A percentile compares a stretch with the other conserved stretches of the same genome.
These are phyloP conservation scores for Chrysolina haemoptera DNA, from an alignment of 2,888 invertebrate genomes.

Conservation along the genomic window DNA sequence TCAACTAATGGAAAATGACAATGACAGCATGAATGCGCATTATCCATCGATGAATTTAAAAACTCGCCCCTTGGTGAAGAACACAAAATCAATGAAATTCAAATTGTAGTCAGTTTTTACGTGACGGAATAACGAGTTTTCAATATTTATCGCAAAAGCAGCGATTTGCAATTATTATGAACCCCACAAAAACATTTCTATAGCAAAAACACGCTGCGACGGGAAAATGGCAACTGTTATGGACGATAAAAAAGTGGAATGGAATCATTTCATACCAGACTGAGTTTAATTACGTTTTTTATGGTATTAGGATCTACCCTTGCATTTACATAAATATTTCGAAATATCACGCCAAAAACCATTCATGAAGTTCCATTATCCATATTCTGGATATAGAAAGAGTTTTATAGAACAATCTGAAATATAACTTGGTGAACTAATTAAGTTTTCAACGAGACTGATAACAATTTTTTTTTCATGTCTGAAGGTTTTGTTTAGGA, in stretches of 20 bases:
- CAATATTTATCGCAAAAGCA: slow-evolving; percentile 17
- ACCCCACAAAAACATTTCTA: slow-evolving; percentile 15
- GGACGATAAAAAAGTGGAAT: slow-evolving; percentile 18
- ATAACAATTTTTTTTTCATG: too few species aligned
- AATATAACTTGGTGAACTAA: not conserved
- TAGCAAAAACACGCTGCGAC: slow-evolving; percentile 8
- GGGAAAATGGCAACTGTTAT: slow-evolving; percentile 12
- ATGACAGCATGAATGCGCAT: too few species aligned
- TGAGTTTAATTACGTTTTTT: slow-evolving; percentile 17
- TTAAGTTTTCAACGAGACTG: not conserved
- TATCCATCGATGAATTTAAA: too few species aligned
- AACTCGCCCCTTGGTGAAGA: slow-evolving; percentile 19
- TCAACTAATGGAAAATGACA: too few species aligned
- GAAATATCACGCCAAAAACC: not conserved
- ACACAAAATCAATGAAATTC: slow-evolving; percentile 27
- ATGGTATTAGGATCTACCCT: not conserved
- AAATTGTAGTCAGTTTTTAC: slow-evolving; percentile 16
- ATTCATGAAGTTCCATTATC: not conserved
- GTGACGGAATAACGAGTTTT: slow-evolving; percentile 16
- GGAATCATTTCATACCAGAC: slow-evolving; percentile 4
- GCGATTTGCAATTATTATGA: slow-evolving; percentile 5
- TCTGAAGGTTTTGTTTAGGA: too few species aligned
- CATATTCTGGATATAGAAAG: not conserved
- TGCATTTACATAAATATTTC: slow-evolving; percentile 7
- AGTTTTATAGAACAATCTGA: not conserved